phyloP scores from a whole-genome alignment of 2,888 invertebrate species.

The Smittia aterrima region DNA sequence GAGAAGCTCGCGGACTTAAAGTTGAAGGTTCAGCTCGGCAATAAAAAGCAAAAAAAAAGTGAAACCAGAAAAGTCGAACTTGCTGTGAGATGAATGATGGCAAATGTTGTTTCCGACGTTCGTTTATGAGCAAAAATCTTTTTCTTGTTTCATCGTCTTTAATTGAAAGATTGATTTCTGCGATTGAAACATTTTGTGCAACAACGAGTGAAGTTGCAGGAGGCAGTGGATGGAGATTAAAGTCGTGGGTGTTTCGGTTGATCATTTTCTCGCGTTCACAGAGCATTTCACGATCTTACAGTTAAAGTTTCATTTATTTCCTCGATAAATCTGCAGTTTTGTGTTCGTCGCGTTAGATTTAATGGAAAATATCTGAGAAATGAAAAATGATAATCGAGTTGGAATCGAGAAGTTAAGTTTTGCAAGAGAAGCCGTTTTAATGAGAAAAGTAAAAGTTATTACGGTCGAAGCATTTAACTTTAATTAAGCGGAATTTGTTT shows the following conservation, averaged over 20 bases:
- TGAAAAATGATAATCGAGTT: conserved; percentile 7
- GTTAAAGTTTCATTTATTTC: not conserved
- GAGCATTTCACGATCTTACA: not conserved
- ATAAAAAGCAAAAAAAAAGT: no score
- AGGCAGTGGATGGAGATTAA: not conserved
- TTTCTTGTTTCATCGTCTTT: not conserved
- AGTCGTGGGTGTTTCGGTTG: not conserved
- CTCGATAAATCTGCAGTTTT: not conserved
- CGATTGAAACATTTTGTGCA: conserved; percentile 14
- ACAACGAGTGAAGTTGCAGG: not conserved
- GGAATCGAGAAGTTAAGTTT: not conserved
- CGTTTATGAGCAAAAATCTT: no score
- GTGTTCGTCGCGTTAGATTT: conserved; percentile 16
- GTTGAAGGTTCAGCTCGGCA: no score
- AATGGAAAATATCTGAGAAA: not conserved
- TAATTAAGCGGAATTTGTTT: no score
- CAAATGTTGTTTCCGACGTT: no score
- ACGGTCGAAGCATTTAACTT: no score
- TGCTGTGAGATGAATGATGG: no score
- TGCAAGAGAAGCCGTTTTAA: not conserved
- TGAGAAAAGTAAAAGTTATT: no score
- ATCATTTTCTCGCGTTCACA: not conserved
- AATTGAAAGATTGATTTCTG: conserved; percentile 17
- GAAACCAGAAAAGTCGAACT: no score
- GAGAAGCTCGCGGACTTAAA: no score